Base-by-base conservation (phyloP, 2,888 invertebrate species). In the Thysanoteuthis rhombus region DNA sequence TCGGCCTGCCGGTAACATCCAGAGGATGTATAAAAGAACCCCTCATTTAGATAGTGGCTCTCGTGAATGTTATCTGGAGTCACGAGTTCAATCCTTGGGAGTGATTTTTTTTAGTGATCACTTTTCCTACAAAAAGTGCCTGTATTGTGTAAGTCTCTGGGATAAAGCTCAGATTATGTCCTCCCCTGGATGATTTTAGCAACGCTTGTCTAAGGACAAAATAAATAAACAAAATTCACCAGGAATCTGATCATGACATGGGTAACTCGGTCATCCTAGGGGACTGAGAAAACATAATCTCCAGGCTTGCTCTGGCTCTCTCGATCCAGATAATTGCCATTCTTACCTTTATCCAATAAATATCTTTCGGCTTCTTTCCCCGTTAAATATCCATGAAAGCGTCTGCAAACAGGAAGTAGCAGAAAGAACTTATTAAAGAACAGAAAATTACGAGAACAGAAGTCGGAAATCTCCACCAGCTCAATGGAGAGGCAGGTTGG, bases 261-360 rank as follows among this genome's bases (percentile, higher is more conserved):
- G 90, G 99, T 99, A 95, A 99, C 99, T 97, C 98, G 98, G 97
- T 99, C 99, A 95, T 99, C 99, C 95, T 99, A 98, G 94, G 99
- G 98, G 90, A 99, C 99, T 12, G 99, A 99, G 93, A 99, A 97
- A 32, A 99, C 99, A 97, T 99, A 99, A 97, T 99, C 99, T 92
- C 99, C 99, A 38, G 99, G 99, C 97, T 99, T 99, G 96, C 99
- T 98, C 97, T 99, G 99, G 95, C 99, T 99, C 97, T 99, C 99
- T 94, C 99, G 98, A 52, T 99, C 99, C 95, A 99, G 98, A 97
- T 99, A 99, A 95, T 99, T 99, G 93, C 99, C 99, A 97, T 99
- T 99, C 97, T 99, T 99, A 93, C 99, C 99, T 97, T 99, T 98
- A 96, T 99, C 99, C 96, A 95, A 95, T 92, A 97, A 95, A 92